A percentile compares a stretch with the other conserved stretches of the same genome.
Conservation (phyloP, 1,140 invertebrate species). For the Drosophila burlai region DNA sequence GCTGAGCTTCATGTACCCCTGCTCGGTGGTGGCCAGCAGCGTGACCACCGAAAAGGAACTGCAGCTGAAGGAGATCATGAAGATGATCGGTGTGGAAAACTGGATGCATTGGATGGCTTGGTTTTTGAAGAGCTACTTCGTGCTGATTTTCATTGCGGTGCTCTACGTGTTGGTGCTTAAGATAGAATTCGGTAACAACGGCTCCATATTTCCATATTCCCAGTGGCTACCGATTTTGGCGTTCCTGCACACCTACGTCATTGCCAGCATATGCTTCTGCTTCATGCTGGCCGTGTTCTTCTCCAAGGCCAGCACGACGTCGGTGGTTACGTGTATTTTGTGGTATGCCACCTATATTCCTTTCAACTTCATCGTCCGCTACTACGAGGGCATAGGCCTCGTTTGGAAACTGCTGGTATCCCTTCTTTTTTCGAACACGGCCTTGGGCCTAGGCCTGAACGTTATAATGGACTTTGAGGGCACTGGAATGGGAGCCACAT, state of each 20-base stretch:
- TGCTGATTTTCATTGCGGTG: conserved; percentile 87
- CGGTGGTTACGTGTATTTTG: conserved; percentile 87
- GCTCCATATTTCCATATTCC: conserved; percentile 65
- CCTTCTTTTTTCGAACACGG: conserved; percentile 89
- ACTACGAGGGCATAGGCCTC: conserved; percentile 87
- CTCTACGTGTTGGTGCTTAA: conserved; percentile 76
- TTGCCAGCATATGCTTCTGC: conserved; percentile 87
- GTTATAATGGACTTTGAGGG: conserved; percentile 86
- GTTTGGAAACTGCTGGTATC: conserved; percentile 88
- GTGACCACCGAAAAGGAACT: conserved; percentile 88
- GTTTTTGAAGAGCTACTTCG: conserved; percentile 91
- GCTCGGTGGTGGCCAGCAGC: conserved; percentile 90
- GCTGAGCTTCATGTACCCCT: conserved; percentile 91
- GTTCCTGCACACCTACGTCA: conserved; percentile 86
- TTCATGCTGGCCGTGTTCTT: conserved; percentile 89
- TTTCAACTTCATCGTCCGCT: conserved; percentile 88
- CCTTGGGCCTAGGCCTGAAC: conserved; percentile 91
- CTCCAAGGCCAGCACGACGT: conserved; percentile 86
- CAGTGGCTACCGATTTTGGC: conserved; percentile 85
- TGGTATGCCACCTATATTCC: conserved; percentile 91
- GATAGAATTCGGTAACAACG: not conserved
- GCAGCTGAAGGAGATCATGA: conserved; percentile 93
- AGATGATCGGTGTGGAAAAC: conserved; percentile 93
- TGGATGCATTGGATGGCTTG: conserved; percentile 94
- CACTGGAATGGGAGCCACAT: conserved; percentile 85